These are phyloP conservation scores for Drosophila mojavensis DNA, from an alignment of 1,140 invertebrate species.

Conservation along the genomic window DNA sequence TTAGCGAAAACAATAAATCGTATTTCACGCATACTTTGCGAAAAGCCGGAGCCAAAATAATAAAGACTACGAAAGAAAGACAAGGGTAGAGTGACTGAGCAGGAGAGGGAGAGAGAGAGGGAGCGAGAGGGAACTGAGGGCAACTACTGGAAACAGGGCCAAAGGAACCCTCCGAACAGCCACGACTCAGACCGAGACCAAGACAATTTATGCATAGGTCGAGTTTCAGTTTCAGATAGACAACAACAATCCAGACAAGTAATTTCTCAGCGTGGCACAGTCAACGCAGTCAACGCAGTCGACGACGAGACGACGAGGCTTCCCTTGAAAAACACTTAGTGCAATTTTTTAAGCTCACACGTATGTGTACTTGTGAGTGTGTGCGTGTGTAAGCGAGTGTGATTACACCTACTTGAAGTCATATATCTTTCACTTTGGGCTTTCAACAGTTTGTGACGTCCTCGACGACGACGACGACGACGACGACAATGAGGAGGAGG, in stretches of 20 bases:
- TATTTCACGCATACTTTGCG: constrained; percentile 76
- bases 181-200: constrained; percentile 30
- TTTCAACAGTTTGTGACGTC: constrained; percentile 81
- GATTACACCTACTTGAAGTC: constrained; percentile 82
- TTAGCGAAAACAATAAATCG: constrained; percentile 81
- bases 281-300: constrained; percentile 49
- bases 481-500: no score
- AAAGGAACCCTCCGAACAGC: constrained; percentile 37
- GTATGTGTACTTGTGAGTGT: constrained; percentile 29
- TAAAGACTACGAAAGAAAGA: constrained; percentile 36
- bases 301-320: constrained; percentile 36
- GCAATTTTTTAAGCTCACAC: constrained; percentile 62
- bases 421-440: constrained; percentile 82
- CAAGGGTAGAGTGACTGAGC: constrained; percentile 4
- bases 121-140: constrained; percentile 21
- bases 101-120: constrained; percentile 40
- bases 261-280: constrained; percentile 68
- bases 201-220: constrained; percentile 57
- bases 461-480: constrained; percentile 39
- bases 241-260: constrained; percentile 50
- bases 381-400: constrained; percentile 52
- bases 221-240: constrained; percentile 40
- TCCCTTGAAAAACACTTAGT: constrained; percentile 70
- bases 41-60: constrained; percentile 52
- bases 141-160: constrained; percentile 18